Evolutionary conservation across 64 coral and sea anemone species (phyloP).

Genomic region (Stichodactyla mertensii): DNA sequence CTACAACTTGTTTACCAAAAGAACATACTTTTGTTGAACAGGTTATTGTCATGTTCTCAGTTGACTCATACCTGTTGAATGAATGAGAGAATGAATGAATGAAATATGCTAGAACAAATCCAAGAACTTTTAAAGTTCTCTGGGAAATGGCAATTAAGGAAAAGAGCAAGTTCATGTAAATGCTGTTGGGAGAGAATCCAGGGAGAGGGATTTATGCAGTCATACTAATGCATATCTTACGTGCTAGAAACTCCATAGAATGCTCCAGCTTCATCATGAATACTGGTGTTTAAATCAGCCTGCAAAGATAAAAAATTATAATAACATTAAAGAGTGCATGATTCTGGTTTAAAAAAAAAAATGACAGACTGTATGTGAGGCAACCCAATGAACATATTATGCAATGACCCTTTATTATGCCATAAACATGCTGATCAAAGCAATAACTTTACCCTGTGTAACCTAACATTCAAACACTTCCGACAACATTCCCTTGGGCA

Average conservation of each 20-base stretch:
- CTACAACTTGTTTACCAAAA: slow-evolving; percentile 99
- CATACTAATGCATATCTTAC: slow-evolving; percentile 38
- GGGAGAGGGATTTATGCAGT: neutral
- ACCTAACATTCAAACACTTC: too few species aligned
- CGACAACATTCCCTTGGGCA: too few species aligned
- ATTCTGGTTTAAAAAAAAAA: neutral
- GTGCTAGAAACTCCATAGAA: slow-evolving; percentile 99
- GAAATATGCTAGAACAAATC: too few species aligned
- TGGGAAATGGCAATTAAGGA: too few species aligned
- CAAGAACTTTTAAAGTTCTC: too few species aligned
- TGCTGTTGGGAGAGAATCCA: neutral
- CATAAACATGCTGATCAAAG: too few species aligned
- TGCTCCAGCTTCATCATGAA: slow-evolving; percentile 91
- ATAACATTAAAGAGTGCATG: neutral
- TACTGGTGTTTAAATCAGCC: slow-evolving; percentile 97
- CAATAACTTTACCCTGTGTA: too few species aligned
- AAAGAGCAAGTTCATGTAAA: neutral
- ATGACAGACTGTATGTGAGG: neutral
- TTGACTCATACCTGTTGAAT: slow-evolving; percentile 77
- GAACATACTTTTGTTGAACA: slow-evolving; percentile 99
- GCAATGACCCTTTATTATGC: too few species aligned
- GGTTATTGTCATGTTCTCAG: slow-evolving; percentile 98
- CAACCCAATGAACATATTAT: too few species aligned
- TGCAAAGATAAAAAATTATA: neutral
- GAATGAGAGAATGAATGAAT: neutral